Conservation (phyloP, 2,888 invertebrate genomes). For the Epiblema foenella region DNA sequence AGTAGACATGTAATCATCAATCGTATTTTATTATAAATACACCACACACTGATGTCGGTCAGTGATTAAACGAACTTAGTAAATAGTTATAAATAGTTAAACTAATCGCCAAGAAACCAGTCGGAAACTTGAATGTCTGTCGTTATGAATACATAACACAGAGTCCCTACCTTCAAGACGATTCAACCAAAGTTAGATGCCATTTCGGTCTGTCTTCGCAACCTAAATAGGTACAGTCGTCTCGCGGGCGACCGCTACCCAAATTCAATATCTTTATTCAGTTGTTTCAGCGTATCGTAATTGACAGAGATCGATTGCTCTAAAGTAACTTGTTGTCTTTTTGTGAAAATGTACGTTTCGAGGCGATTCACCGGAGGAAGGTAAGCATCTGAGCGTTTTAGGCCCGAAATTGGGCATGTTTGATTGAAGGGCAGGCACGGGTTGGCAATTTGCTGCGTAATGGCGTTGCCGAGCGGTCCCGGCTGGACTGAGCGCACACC, state of each 20-base stretch:
- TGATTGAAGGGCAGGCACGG: constrained; percentile 42
- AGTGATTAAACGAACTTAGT: too few relatives aligned
- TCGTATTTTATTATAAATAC: too few relatives aligned
- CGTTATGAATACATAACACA: neutral
- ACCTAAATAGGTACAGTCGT: neutral
- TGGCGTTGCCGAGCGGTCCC: constrained; percentile 22
- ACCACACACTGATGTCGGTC: too few relatives aligned
- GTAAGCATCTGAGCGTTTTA: constrained; percentile 34
- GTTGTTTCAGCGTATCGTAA: constrained; percentile 20
- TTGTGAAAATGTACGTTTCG: constrained; percentile 35
- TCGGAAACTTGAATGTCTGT: neutral
- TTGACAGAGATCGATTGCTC: constrained; percentile 34
- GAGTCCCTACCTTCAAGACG: neutral
- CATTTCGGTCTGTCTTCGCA: constrained; percentile 14
- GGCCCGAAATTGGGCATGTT: constrained; percentile 37
- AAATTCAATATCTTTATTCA: constrained; percentile 33
- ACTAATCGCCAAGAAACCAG: too few relatives aligned
- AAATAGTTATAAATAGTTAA: too few relatives aligned
- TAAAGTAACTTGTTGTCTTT: constrained; percentile 42
- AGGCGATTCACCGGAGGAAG: constrained; percentile 29
- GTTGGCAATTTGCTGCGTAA: constrained; percentile 39
- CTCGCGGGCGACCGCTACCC: neutral
- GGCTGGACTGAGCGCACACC: constrained; percentile 8
- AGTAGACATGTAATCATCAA: too few relatives aligned
- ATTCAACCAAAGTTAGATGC: neutral